Percentiles rank a stretch among this genome's conserved stretches.
Conservation (phyloP, 2,113 vertebrate genomes). For the Sakesphorus luctuosus region DNA sequence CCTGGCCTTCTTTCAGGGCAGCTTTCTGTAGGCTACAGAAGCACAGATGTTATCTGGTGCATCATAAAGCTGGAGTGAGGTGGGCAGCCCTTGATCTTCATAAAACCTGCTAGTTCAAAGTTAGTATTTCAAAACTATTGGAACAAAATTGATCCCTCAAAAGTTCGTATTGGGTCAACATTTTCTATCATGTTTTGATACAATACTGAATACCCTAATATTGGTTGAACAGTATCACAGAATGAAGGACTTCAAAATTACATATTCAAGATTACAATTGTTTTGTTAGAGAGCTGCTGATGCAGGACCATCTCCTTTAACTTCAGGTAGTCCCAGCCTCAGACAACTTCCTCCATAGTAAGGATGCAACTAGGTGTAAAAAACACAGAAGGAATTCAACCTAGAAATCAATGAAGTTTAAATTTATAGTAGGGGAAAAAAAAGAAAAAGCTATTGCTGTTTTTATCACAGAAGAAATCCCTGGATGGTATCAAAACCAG, state of each 20-base stretch:
- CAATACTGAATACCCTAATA: background rate
- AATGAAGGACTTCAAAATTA: background rate
- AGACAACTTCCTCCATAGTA: background rate
- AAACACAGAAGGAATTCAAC: background rate
- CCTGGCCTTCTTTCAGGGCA: background rate
- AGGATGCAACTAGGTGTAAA: background rate
- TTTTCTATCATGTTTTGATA: background rate
- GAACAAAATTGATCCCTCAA: background rate
- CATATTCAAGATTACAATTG: background rate
- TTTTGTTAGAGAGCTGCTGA: background rate
- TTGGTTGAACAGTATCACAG: background rate
- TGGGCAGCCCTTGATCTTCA: background rate
- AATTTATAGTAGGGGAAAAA: background rate
- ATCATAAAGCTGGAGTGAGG: background rate
- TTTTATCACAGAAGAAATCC: background rate
- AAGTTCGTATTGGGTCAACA: background rate
- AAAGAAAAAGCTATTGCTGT: background rate
- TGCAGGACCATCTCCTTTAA: background rate
- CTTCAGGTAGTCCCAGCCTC: background rate
- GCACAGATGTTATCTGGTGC: constrained; percentile 1
- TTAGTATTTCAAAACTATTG: background rate
- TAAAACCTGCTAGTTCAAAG: background rate
- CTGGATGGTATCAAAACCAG: background rate
- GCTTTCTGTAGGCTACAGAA: background rate
- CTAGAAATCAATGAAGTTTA: background rate